These are phyloP conservation scores for Pterocles gutturalis DNA, from an alignment of 2,113 vertebrate species.

Conservation along the genomic window DNA sequence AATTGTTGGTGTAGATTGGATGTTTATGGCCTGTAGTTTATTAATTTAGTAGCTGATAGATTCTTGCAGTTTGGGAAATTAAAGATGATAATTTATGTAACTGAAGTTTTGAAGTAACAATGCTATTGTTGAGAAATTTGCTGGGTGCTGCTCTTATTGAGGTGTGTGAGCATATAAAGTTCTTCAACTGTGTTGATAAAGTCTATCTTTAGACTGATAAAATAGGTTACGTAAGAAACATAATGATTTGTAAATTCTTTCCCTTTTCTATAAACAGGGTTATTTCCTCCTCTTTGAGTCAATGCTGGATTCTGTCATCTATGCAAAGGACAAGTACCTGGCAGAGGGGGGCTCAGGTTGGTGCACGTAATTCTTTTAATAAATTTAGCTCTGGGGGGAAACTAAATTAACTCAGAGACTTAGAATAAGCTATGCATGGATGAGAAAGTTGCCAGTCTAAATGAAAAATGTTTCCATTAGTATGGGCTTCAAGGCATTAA, in stretches of 20 bases:
- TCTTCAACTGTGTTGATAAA: neutral
- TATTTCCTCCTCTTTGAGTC: slow-evolving; percentile 98
- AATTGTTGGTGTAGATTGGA: neutral
- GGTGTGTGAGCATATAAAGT: neutral
- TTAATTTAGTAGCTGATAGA: neutral
- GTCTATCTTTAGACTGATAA: neutral
- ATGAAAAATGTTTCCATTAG: slow-evolving; percentile 79
- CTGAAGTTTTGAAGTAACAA: neutral
- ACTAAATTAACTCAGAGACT: slow-evolving; percentile 43
- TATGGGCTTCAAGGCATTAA: slow-evolving; percentile 64
- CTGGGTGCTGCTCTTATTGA: neutral
- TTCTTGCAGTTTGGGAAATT: neutral
- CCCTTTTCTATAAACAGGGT: slow-evolving; percentile 78
- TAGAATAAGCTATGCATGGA: slow-evolving; percentile 68
- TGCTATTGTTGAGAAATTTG: neutral
- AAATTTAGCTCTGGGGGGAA: slow-evolving; percentile 61
- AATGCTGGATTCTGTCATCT: slow-evolving; percentile 96
- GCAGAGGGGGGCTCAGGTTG: slow-evolving; percentile 88
- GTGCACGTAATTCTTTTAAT: slow-evolving; percentile 68
- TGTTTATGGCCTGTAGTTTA: neutral
- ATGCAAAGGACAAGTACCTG: slow-evolving; percentile 91
- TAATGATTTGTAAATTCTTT: neutral
- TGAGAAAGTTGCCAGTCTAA: slow-evolving; percentile 67
- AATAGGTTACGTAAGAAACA: neutral
- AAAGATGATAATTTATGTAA: neutral